Percentiles rank a stretch among this genome's conserved stretches.
phyloP scores from a whole-genome alignment of 2,888 invertebrate species.

The Apamea crenata region DNA sequence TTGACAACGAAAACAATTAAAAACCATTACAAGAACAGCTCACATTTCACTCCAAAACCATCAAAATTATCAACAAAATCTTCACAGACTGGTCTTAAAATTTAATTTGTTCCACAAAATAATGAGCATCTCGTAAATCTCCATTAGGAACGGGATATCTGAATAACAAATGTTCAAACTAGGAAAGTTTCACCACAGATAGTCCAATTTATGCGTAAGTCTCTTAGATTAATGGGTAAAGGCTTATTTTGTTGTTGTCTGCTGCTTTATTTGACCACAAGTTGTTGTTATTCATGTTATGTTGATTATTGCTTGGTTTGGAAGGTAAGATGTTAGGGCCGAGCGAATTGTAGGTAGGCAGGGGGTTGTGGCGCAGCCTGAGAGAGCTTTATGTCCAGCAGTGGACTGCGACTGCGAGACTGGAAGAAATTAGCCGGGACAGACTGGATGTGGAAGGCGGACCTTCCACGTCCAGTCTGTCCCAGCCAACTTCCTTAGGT shows the following conservation, averaged over 20 bases:
- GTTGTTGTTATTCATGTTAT: constrained; percentile 29
- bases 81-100: constrained; percentile 23
- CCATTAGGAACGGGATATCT: constrained; percentile 61
- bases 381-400: too few species aligned
- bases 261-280: constrained; percentile 49
- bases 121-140: constrained; percentile 61
- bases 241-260: constrained; percentile 53
- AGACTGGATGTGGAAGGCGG: too few species aligned
- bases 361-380: too few species aligned
- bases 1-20: not conserved
- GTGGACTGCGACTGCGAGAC: too few species aligned
- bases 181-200: constrained; percentile 61
- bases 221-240: constrained; percentile 58
- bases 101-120: constrained; percentile 58
- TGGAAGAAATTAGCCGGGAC: too few species aligned
- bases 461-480: not conserved
- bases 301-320: constrained; percentile 6
- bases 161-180: constrained; percentile 66
- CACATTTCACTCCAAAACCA: not conserved
- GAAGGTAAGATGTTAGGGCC: not conserved
- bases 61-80: constrained; percentile 27
- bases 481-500: not conserved
- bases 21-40: not conserved
- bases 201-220: constrained; percentile 61
- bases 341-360: not conserved